phyloP scores from a whole-genome alignment of 92 coral and sea anemone genomes.

The Parazoanthus swiftii region DNA sequence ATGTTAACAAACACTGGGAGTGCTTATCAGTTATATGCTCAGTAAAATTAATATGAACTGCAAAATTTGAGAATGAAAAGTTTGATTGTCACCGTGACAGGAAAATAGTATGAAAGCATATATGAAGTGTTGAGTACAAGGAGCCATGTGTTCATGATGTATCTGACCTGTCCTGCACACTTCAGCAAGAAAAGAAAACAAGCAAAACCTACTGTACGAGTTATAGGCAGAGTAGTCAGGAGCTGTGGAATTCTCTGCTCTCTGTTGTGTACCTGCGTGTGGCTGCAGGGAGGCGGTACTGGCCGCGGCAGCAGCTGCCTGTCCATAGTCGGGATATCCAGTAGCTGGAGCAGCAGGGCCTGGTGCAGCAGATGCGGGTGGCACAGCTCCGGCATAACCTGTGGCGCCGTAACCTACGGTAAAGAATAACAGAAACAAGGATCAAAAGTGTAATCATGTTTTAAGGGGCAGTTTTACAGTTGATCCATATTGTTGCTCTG shows the following conservation, averaged over 20 bases:
- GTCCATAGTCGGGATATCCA: conserved; percentile 39
- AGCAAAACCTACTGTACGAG: conserved; percentile 27
- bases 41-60: no score
- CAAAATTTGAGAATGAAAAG: no score
- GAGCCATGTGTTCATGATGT: no score
- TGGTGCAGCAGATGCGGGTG: conserved; percentile 34
- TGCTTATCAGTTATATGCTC: no score
- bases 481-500: no score
- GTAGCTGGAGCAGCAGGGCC: conserved; percentile 35
- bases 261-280: conserved; percentile 38
- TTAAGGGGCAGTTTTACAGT: background rate
- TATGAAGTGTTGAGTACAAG: no score
- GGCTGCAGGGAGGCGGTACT: conserved; percentile 46
- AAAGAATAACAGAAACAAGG: background rate
- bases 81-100: no score
- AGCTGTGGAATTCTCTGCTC: conserved; percentile 36
- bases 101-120: no score
- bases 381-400: conserved; percentile 35
- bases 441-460: background rate
- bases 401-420: conserved; percentile 19
- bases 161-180: background rate
- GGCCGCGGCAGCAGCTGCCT: conserved; percentile 37
- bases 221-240: conserved; percentile 34
- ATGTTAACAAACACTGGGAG: no score
- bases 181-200: background rate